Conservation (phyloP, 2,888 invertebrate genomes). For the Blomia tropicalis region DNA sequence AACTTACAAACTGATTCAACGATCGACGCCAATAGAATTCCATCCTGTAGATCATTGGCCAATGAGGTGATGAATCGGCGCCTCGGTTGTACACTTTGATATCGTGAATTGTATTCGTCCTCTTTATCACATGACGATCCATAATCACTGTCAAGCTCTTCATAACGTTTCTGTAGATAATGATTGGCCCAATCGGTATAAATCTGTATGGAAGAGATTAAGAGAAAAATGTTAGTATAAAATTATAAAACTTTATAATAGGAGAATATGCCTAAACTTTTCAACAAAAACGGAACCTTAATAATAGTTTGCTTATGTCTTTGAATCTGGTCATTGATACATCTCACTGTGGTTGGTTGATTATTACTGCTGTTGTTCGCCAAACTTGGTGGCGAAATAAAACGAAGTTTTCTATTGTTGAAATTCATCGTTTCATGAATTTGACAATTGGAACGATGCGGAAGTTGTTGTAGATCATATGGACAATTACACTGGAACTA, state of each 20-base stretch:
- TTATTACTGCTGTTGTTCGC: no score
- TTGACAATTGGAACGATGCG: no score
- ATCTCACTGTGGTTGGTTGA: no score
- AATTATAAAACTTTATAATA: conserved; percentile 2
- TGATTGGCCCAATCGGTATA: conserved; percentile 24
- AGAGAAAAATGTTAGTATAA: not conserved
- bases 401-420: no score
- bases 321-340: conserved; percentile 13
- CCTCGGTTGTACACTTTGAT: not conserved
- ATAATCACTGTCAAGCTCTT: not conserved
- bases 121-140: not conserved
- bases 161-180: conserved; percentile 18
- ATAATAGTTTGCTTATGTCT: conserved; percentile 22
- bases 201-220: conserved; percentile 17
- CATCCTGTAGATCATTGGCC: conserved; percentile 21
- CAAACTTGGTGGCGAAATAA: no score
- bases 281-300: conserved; percentile 17
- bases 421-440: no score
- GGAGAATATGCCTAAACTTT: no score
- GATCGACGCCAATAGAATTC: conserved; percentile 12
- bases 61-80: conserved; percentile 15
- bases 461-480: no score
- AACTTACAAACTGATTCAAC: conserved; percentile 22
- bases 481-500: no score
- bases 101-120: not conserved